Conservation (phyloP, 2,888 invertebrate species). For the Drosophila lutescens region DNA sequence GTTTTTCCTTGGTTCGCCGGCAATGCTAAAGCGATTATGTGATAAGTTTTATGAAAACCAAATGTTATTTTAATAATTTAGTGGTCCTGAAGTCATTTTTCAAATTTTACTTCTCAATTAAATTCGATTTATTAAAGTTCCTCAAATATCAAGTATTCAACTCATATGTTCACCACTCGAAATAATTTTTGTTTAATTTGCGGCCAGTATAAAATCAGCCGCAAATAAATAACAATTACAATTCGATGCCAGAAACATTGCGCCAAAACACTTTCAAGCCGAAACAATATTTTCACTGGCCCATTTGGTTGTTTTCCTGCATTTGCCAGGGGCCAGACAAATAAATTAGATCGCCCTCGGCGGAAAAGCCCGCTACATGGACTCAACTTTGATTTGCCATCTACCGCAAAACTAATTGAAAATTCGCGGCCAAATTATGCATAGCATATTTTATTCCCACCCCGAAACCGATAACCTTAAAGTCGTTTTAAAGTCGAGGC, state of each 20-base stretch:
- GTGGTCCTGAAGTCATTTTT: background rate
- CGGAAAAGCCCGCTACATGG: constrained; percentile 43
- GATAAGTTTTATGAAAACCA: background rate
- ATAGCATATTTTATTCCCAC: constrained; percentile 28
- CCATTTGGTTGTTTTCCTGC: constrained; percentile 26
- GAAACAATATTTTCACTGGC: constrained; percentile 42
- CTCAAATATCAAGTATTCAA: background rate
- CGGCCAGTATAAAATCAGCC: constrained; percentile 61
- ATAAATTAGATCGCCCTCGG: constrained; percentile 65
- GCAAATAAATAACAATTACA: constrained; percentile 77
- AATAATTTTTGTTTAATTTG: constrained; percentile 34
- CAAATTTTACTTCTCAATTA: background rate
- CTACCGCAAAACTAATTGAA: constrained; percentile 48
- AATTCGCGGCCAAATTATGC: constrained; percentile 61
- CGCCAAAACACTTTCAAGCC: constrained; percentile 31
- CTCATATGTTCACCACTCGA: background rate
- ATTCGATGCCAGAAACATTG: constrained; percentile 47
- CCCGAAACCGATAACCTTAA: constrained; percentile 10
- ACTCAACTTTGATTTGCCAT: constrained; percentile 53
- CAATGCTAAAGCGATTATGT: constrained; percentile 9
- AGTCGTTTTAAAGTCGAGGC: constrained; percentile 26
- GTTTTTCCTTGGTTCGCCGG: constrained; percentile 7
- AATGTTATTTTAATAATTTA: constrained; percentile 9
- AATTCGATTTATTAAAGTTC: constrained; percentile 1
- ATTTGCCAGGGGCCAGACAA: constrained; percentile 64